Percentiles rank a stretch among this genome's conserved stretches.
Evolutionary conservation across 2,888 invertebrate species (phyloP).

Genomic region (Ormyrus thymus): DNA sequence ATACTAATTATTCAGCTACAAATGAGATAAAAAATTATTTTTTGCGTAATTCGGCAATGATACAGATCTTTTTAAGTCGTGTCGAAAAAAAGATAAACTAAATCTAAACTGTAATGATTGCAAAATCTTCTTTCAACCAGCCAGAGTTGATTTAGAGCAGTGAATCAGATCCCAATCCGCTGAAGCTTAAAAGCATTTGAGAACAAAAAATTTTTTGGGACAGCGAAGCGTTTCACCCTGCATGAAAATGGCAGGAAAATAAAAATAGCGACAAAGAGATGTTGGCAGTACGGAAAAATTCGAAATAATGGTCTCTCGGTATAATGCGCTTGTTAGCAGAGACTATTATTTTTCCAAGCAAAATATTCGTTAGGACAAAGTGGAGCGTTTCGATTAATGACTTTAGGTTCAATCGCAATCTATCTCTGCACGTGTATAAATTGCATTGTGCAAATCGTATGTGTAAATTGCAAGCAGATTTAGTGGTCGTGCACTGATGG

Average conservation of each 20-base stretch:
- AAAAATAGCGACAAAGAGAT: constrained; percentile 12
- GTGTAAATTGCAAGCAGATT: no score
- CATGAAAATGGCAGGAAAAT: not conserved
- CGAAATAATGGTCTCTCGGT: constrained; percentile 13
- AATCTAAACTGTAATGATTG: no score
- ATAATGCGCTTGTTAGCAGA: constrained; percentile 12
- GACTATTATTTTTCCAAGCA: constrained; percentile 11
- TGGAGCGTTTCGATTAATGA: constrained; percentile 6
- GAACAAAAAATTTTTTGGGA: no score
- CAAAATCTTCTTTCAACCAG: not conserved
- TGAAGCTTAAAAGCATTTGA: not conserved
- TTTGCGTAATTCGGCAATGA: no score
- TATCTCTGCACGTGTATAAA: constrained; percentile 30
- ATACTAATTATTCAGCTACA: no score
- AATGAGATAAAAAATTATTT: no score
- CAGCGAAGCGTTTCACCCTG: no score
- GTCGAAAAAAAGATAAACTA: no score
- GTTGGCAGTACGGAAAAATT: constrained; percentile 15
- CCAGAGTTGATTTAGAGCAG: constrained; percentile 1
- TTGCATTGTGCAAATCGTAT: constrained; percentile 30
- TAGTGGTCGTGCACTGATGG: no score
- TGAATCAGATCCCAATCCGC: not conserved
- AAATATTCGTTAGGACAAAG: constrained; percentile 10
- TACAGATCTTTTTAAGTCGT: no score
- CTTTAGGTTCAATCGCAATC: constrained; percentile 27